Evolutionary conservation across 35 echinoderm and acorn worm species (phyloP).

Genomic region (Apostichopus parvimensis): DNA sequence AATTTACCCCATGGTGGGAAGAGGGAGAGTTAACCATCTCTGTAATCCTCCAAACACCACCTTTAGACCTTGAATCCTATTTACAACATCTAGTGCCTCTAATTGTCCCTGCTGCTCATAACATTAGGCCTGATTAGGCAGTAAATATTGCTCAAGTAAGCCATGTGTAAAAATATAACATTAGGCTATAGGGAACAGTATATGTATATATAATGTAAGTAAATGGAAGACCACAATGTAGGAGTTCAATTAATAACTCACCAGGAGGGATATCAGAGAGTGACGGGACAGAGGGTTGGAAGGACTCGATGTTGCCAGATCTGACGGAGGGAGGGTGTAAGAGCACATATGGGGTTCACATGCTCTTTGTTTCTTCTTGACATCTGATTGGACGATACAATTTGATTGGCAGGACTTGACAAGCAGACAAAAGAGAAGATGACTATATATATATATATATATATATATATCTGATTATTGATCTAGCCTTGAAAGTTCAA

Average conservation of each 20-base stretch:
- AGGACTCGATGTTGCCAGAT: slow-evolving; percentile 19
- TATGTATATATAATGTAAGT: background rate
- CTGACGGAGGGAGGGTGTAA: slow-evolving; percentile 10
- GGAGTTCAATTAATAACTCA: slow-evolving; percentile 41
- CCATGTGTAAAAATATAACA: slow-evolving; percentile 18
- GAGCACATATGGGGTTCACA: slow-evolving; percentile 52
- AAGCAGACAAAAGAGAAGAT: slow-evolving; percentile 1
- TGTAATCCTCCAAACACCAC: slow-evolving; percentile 46
- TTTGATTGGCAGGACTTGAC: background rate
- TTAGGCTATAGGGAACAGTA: background rate
- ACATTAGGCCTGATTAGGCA: slow-evolving; percentile 50
- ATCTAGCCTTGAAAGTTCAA: too few species aligned
- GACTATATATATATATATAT: too few species aligned
- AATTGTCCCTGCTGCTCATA: slow-evolving; percentile 47
- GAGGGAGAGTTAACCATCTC: slow-evolving; percentile 14
- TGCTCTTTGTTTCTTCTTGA: slow-evolving; percentile 27
- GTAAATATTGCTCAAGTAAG: slow-evolving; percentile 17
- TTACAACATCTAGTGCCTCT: slow-evolving; percentile 30
- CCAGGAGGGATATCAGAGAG: slow-evolving; percentile 12
- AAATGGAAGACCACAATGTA: slow-evolving; percentile 17
- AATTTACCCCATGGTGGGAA: slow-evolving; percentile 37
- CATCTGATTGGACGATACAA: background rate
- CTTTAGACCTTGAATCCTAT: slow-evolving; percentile 28
- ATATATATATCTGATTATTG: too few species aligned
- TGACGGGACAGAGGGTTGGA: background rate